Conservation (phyloP, 2,113 vertebrate genomes). For the Ploceus nigricollis region DNA sequence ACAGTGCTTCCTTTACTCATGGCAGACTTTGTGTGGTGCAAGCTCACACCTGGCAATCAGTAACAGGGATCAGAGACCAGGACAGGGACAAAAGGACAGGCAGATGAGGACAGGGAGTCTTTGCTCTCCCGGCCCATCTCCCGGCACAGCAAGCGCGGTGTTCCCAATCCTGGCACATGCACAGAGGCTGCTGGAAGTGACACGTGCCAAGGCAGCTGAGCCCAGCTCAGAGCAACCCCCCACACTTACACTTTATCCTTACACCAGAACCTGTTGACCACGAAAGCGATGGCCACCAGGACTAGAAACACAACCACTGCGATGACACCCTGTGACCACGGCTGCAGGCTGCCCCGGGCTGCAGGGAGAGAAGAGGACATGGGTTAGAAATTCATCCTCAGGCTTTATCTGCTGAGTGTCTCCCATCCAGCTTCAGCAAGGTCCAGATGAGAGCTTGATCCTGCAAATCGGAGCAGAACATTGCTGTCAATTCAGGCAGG, state of each 20-base stretch:
- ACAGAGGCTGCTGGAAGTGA: background rate
- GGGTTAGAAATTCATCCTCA: background rate
- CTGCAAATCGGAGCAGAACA: background rate
- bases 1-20: background rate
- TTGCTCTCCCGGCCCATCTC: background rate
- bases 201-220: background rate
- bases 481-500: background rate
- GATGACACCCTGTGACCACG: conserved; percentile 34
- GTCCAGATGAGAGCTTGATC: background rate
- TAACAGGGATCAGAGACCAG: background rate
- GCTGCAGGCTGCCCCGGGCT: conserved; percentile 44
- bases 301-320: conserved; percentile 46
- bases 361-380: background rate
- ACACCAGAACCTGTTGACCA: conserved; percentile 57
- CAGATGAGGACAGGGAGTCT: background rate
- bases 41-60: background rate
- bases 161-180: background rate
- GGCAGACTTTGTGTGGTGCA: accelerated
- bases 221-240: background rate
- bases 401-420: background rate
- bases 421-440: background rate
- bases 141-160: background rate
- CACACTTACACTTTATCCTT: conserved; percentile 57
- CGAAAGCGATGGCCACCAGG: conserved; percentile 19
- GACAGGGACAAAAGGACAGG: background rate